Percentiles rank a stretch among this genome's conserved stretches.
Conservation (phyloP, 2,113 vertebrate species). For the Hyla sarda region DNA sequence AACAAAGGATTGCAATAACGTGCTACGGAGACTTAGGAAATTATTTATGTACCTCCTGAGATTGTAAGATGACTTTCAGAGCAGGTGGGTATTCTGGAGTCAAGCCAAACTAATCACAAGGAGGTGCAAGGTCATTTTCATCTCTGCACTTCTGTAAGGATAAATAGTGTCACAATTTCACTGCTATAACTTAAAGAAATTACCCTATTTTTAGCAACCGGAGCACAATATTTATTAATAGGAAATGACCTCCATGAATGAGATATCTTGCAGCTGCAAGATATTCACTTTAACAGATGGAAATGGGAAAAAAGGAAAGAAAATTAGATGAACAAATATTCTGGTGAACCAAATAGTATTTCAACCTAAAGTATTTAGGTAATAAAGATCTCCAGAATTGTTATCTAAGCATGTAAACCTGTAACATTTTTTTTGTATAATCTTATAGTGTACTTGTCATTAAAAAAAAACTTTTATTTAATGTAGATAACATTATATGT, state of each 20-base stretch:
- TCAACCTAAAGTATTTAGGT: too few species aligned
- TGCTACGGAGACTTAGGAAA: slow-evolving; percentile 48
- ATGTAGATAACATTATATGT: too few species aligned
- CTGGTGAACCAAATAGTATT: not conserved
- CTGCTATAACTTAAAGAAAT: slow-evolving; percentile 55
- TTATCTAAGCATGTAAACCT: too few species aligned
- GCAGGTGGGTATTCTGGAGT: slow-evolving; percentile 58
- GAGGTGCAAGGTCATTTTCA: slow-evolving; percentile 59
- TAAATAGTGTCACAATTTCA: slow-evolving; percentile 53
- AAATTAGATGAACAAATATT: not conserved
- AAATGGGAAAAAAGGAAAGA: not conserved
- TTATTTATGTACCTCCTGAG: slow-evolving; percentile 58
- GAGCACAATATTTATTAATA: slow-evolving; percentile 47
- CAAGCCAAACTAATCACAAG: slow-evolving; percentile 57
- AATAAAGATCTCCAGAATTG: too few species aligned
- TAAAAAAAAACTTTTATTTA: too few species aligned
- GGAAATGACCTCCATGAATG: slow-evolving; percentile 51
- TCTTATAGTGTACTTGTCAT: too few species aligned
- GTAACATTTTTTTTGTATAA: too few species aligned
- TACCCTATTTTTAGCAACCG: slow-evolving; percentile 54
- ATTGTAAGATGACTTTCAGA: slow-evolving; percentile 59
- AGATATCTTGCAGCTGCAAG: slow-evolving; percentile 30
- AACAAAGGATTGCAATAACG: slow-evolving; percentile 53
- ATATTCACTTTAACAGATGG: slow-evolving; percentile 21
- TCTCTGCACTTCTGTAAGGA: slow-evolving; percentile 58